Evolutionary conservation across 2,888 invertebrate species (phyloP).

Genomic region (Ophraella communa): DNA sequence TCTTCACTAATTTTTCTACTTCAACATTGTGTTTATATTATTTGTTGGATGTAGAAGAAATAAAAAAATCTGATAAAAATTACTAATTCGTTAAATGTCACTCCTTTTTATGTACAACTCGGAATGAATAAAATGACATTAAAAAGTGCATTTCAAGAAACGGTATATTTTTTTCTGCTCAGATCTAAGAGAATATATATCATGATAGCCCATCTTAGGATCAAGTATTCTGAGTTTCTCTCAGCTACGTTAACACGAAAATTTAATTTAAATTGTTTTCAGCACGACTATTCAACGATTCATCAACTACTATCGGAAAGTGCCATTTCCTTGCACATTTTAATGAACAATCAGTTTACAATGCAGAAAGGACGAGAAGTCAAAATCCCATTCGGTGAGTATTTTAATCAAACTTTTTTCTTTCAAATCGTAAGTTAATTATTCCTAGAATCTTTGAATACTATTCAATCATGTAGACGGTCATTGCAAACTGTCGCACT

Average conservation of each 20-base stretch:
- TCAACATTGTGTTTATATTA: too few relatives aligned
- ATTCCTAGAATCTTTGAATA: neutral
- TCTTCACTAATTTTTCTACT: too few relatives aligned
- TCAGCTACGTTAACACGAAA: neutral
- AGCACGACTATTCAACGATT: constrained; percentile 84
- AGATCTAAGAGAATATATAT: neutral
- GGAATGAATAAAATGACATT: neutral
- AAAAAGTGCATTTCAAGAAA: neutral
- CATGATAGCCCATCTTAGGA: neutral
- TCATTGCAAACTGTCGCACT: too few relatives aligned
- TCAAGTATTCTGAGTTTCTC: neutral
- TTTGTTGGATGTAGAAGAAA: too few relatives aligned
- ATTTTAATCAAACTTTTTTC: constrained; percentile 22
- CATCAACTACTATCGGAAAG: constrained; percentile 83
- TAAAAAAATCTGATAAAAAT: too few relatives aligned
- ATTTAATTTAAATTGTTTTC: constrained; percentile 40
- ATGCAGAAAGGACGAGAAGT: constrained; percentile 74
- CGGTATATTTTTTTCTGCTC: neutral
- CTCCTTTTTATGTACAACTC: neutral
- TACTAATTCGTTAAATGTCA: neutral
- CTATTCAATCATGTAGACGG: too few relatives aligned
- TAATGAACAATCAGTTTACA: constrained; percentile 82
- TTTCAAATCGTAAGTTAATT: neutral
- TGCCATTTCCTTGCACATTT: constrained; percentile 79
- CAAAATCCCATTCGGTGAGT: constrained; percentile 78